Base-by-base conservation (phyloP, 2,113 vertebrate species). In the Trematocara unimaculatum region DNA sequence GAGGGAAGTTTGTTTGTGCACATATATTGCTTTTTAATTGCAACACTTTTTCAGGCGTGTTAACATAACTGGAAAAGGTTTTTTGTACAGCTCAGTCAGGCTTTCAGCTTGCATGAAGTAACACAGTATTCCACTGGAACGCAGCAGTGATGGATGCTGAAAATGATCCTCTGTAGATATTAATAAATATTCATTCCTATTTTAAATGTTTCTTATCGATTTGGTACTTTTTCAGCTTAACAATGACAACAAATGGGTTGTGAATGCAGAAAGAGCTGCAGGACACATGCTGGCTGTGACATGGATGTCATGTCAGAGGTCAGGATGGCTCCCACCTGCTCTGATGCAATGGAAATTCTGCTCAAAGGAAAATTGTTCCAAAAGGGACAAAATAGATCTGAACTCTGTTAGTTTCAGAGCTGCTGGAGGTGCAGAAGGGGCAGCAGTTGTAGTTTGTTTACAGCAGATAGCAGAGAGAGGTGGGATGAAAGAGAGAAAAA, bases 361-460 rank as follows among this genome's bases (percentile, higher is more conserved):
- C 78, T 20, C 10, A 53, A 20, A 23, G 20, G 53, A 49, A 77
- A 77, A 77, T 17, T 40, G 53, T 51, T 84, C 83, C 42, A 78
- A 74, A 26, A 78, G 54, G 29, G 2, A 78, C 12, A n/a, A 60
- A 35, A 54, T 18, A 20, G 17, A 4, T 26, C 17, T 45, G 35
- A 45, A 35, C 33, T 55, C 70, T 54, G 53, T 58, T 83, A 47
- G 54, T 62, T 74, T 23, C 82, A 70, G 58, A 83, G 31, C 56
- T 64, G 80, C 14, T 49, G 80, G 70, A 31, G 42, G 23, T 49
- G 70, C 70, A 29, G 15, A 49, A 74, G 0, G 23, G 26, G 80
- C 80, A 51, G 58, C 45, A 51, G 53, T 15, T 45, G 42, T 35
- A 8, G 72, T 60, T 15, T 83, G 79, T 79, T 87, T 82, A 79